These are phyloP conservation scores for Podarcis lilfordi DNA, from an alignment of 2,797 vertebrate species.

Conservation along the genomic window DNA sequence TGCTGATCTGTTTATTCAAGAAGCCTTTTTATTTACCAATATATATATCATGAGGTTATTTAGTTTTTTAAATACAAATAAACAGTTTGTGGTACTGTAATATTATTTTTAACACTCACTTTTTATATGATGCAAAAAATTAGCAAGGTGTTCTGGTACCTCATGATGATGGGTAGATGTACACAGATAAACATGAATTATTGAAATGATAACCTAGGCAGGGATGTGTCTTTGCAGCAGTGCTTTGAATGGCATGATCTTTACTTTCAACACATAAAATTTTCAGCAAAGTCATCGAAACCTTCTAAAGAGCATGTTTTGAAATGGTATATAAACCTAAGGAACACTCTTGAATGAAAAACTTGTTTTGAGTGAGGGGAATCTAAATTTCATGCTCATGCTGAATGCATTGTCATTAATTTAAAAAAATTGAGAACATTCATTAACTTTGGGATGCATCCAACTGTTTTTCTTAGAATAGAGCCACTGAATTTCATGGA, in stretches of 20 bases:
- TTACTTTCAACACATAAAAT: conserved; percentile 44
- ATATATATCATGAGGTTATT: conserved; percentile 58
- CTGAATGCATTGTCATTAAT: conserved; percentile 4
- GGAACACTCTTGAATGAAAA: too few species aligned
- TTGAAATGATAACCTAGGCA: not conserved
- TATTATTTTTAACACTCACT: conserved; percentile 45
- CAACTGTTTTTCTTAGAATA: too few species aligned
- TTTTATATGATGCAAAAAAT: conserved; percentile 52
- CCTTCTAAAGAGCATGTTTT: conserved; percentile 56
- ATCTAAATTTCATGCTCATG: not conserved
- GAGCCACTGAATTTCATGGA: too few species aligned
- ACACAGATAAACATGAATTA: conserved; percentile 48
- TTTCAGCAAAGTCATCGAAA: conserved; percentile 50
- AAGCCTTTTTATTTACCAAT: conserved; percentile 61
- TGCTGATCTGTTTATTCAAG: conserved; percentile 29
- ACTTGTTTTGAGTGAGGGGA: not conserved
- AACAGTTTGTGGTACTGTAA: conserved; percentile 47
- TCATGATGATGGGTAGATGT: conserved; percentile 45
- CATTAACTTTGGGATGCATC: not conserved
- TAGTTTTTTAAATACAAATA: conserved; percentile 62
- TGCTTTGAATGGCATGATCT: conserved; percentile 27
- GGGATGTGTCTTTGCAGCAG: conserved; percentile 57
- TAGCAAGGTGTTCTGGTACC: conserved; percentile 22
- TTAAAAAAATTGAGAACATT: conserved; percentile 13
- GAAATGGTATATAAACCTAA: conserved; percentile 51